These are phyloP conservation scores for Gandaritis pyraliata DNA, from an alignment of 2,888 invertebrate species.

Conservation along the genomic window DNA sequence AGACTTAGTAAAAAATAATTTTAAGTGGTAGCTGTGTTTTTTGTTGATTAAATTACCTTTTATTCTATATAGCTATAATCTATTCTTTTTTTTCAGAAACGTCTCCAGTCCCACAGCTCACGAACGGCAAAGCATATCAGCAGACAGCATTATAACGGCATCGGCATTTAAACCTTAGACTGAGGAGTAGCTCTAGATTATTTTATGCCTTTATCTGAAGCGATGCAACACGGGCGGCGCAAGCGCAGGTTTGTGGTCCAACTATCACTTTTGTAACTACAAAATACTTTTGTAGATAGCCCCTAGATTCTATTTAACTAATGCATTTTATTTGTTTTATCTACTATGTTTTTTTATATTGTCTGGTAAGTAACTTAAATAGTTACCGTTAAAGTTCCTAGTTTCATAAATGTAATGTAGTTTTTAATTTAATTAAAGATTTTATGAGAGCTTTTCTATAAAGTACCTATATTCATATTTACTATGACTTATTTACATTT, in stretches of 20 bases:
- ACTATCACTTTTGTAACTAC: constrained; percentile 23
- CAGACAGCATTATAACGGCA: constrained; percentile 52
- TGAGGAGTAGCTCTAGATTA: constrained; percentile 21
- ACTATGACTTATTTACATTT: constrained; percentile 10
- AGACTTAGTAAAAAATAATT: too few species aligned
- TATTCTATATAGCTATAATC: background rate
- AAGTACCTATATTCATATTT: constrained; percentile 10
- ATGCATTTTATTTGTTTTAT: constrained; percentile 22
- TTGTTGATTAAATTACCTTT: too few species aligned
- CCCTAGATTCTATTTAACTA: constrained; percentile 18
- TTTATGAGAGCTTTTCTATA: constrained; percentile 3
- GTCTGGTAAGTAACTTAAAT: constrained; percentile 27
- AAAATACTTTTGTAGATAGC: constrained; percentile 25
- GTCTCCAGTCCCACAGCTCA: constrained; percentile 49
- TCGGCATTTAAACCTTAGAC: constrained; percentile 16
- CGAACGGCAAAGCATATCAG: constrained; percentile 49
- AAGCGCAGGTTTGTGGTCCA: constrained; percentile 16
- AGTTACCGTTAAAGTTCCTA: constrained; percentile 40
- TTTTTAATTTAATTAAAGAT: constrained; percentile 6
- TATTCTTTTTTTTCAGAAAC: constrained; percentile 56
- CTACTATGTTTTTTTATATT: constrained; percentile 9
- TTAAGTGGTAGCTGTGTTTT: too few species aligned
- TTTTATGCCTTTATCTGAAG: constrained; percentile 5
- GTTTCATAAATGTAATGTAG: constrained; percentile 17
- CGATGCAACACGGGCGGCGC: background rate